Conservation (phyloP, 2,113 vertebrate genomes). For the Struthidea cinerea region DNA sequence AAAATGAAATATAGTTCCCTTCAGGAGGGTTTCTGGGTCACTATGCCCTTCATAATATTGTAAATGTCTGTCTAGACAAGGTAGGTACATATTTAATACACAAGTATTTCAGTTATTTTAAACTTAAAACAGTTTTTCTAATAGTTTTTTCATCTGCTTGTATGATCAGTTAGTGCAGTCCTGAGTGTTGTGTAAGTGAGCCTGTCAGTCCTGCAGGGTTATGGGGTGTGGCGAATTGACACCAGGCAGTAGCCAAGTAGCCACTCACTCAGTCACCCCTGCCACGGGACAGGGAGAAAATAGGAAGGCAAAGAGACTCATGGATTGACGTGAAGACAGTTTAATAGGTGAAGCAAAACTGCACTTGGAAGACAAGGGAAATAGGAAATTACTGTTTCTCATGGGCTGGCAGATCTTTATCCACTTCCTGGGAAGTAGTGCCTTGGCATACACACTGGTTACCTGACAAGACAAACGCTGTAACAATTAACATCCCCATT, state of each 20-base stretch:
- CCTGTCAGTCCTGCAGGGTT: background rate
- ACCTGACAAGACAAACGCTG: background rate
- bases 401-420: background rate
- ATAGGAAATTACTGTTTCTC: background rate
- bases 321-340: background rate
- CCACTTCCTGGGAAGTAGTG: background rate
- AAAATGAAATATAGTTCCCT: background rate
- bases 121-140: background rate
- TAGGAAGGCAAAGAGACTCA: background rate
- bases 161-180: background rate
- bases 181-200: background rate
- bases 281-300: fast-evolving
- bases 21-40: background rate
- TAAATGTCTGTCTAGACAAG: background rate
- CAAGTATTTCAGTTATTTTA: background rate
- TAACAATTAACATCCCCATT: background rate
- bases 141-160: background rate
- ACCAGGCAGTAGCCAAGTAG: background rate
- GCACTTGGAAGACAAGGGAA: background rate
- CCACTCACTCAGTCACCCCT: background rate
- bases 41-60: background rate
- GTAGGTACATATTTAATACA: background rate
- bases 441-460: fast-evolving
- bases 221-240: background rate
- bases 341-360: background rate